Evolutionary conservation across 1,140 invertebrate genomes (phyloP), one percentile per base, ranked within the genome.

Genomic region (Neodiprion pinetum): DNA sequence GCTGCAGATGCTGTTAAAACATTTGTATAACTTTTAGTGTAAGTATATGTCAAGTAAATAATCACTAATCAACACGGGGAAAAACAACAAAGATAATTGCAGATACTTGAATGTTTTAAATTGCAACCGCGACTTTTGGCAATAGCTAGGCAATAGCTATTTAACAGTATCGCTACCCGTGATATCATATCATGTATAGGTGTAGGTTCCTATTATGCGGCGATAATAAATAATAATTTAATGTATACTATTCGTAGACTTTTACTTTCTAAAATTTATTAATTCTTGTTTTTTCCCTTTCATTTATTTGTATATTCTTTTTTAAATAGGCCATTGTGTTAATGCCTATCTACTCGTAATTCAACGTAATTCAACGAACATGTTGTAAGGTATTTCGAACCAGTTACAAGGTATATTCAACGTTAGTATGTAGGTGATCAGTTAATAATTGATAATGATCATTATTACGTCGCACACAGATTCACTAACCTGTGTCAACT

Each of bases 381-480:
- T 12, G 53, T 61, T 14, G 53, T 61, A 17, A 40, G n/a, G 53
- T 61, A 61, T 61, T 61, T 61, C 53, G 53, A 61, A 61, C 4
- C 53, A 9, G 11, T 61, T 61, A 61, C 53, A 14, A 61, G 53
- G 11, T 61, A 61, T 9, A 61, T 61, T 61, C 53, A 61, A 61
- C n/a, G 9, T 61, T 61, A 4, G 28, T 40, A 61, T 61, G 53
- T 61, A 40, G 28, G 28, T 40, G 28, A 40, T 40, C 28, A 40
- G 28, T 40, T 40, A 40, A 40, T 40, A 40, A 40, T 40, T 40
- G n/a, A 61, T 61, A 61, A 40, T 40, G 28, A 61, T 61, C 53
- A 61, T 61, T 61, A 61, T 61, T 61, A 61, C 9, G 53, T 61
- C 53, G 53, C 53, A 61, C 53, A 61, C 53, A 61, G 53, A 61